Evolutionary conservation across 2,113 vertebrate genomes (phyloP).

Genomic region (Mus spicilegus): DNA sequence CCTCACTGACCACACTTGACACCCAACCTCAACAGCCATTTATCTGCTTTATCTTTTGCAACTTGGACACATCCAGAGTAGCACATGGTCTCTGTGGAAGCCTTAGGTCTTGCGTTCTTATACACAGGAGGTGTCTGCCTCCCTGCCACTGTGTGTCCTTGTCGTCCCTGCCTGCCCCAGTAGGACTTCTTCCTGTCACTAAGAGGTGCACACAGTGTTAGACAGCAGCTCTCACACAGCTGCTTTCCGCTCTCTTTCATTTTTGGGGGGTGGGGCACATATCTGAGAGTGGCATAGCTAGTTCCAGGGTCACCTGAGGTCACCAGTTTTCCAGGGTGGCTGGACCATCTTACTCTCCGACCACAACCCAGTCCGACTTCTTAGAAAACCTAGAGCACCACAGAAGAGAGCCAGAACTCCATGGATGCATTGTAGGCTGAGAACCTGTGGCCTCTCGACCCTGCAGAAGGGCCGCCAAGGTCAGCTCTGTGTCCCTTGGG

Average conservation of each 20-base stretch:
- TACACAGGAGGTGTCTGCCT: background rate
- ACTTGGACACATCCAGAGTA: background rate
- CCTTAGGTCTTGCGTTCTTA: background rate
- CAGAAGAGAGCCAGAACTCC: background rate
- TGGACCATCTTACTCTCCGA: fast-evolving
- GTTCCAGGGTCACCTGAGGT: background rate
- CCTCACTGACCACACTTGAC: background rate
- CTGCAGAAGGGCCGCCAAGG: background rate
- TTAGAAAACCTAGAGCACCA: background rate
- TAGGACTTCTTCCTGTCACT: background rate
- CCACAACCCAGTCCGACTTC: background rate
- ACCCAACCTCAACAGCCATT: background rate
- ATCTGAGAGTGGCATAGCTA: fast-evolving
- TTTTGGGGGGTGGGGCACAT: background rate
- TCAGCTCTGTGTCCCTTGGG: background rate
- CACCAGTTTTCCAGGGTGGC: fast-evolving
- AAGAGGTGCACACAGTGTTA: no score
- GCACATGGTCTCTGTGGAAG: background rate
- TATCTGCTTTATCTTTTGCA: background rate
- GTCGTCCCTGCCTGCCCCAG: background rate
- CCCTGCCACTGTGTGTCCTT: no score
- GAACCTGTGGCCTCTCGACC: background rate
- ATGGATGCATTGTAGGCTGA: background rate
- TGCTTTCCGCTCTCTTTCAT: background rate
- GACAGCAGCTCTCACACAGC: background rate